Percentiles rank a stretch among this genome's conserved stretches.
Evolutionary conservation across 2,888 invertebrate genomes (phyloP).

Genomic region (Netelia fuscicornis): DNA sequence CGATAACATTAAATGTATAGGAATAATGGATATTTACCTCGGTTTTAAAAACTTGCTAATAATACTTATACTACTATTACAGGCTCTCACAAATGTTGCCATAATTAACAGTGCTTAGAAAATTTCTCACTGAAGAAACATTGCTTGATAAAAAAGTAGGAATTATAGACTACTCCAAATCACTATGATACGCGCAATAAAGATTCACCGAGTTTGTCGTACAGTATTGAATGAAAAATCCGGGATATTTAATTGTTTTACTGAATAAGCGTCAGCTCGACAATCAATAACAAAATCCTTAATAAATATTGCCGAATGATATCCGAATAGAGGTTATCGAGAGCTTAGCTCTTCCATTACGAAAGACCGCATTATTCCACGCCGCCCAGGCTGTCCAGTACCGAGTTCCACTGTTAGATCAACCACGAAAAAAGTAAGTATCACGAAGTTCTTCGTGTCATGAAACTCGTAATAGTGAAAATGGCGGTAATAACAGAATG

Average conservation of each 20-base stretch:
- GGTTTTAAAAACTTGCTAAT: constrained; percentile 75
- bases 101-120: constrained; percentile 67
- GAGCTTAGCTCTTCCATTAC: constrained; percentile 29
- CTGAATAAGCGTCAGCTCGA: not conserved
- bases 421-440: no score
- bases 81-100: constrained; percentile 76
- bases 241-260: not conserved
- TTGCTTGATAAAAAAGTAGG: constrained; percentile 7
- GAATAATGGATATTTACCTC: constrained; percentile 70
- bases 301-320: constrained; percentile 7
- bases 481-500: no score
- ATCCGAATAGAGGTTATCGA: constrained; percentile 29
- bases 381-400: no score
- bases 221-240: constrained; percentile 3
- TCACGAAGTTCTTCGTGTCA: no score
- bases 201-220: constrained; percentile 9
- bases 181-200: not conserved
- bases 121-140: constrained; percentile 39
- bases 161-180: not conserved
- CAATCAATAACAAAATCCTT: not conserved
- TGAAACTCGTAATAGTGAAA: no score
- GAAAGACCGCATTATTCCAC: not conserved
- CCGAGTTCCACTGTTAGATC: no score
- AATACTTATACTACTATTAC: constrained; percentile 67
- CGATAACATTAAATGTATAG: not conserved